Base-by-base conservation (phyloP, 2,113 vertebrate species). In the Lepus americanus region DNA sequence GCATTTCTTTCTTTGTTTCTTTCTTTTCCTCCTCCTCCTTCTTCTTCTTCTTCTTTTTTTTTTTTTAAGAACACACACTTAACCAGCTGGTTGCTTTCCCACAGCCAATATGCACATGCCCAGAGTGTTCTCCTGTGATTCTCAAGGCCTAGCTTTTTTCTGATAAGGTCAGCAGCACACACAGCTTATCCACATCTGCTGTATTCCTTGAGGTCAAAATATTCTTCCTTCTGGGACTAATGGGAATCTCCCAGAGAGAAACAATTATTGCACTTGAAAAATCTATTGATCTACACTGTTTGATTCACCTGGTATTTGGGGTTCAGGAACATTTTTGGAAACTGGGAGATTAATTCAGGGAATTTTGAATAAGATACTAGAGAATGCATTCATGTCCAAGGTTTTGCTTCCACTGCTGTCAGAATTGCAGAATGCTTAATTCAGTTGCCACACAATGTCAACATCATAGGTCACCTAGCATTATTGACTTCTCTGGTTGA, bases 171-270 rank as follows among this genome's bases (percentile, higher is more conserved):
- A n/a, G 97, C 94, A 97, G 97, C 90, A 86, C 87, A 93, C 94
- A 97, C 63, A 93, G 97, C 96, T 98, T 98, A 94, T 90, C 96
- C 97, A 97, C 98, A 98, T 98, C 98, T 98, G 98, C 98, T 98
- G 96, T 96, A 98, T 98, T 98, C 95, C 97, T 98, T 64, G 95
- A 98, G 98, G 98, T 98, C 98, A 97, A 96, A 98, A 96, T 95
- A 94, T 96, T 98, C 97, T 98, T 98, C 94, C 97, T 98, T 98
- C 95, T 97, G 96, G 96, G 97, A 98, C 97, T 98, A 98, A 97
- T 98, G 97, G 97, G 97, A 85, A 92, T 98, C 96, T 97, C 97
- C 98, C 97, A 97, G 98, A 98, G 97, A 98, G 97, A 98, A 98
- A 98, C 95, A 98, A 97, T 98, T 98, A 98, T 98, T 98, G 98